These are phyloP conservation scores for Synchiropus splendidus DNA, from an alignment of 2,113 vertebrate genomes.

Conservation along the genomic window DNA sequence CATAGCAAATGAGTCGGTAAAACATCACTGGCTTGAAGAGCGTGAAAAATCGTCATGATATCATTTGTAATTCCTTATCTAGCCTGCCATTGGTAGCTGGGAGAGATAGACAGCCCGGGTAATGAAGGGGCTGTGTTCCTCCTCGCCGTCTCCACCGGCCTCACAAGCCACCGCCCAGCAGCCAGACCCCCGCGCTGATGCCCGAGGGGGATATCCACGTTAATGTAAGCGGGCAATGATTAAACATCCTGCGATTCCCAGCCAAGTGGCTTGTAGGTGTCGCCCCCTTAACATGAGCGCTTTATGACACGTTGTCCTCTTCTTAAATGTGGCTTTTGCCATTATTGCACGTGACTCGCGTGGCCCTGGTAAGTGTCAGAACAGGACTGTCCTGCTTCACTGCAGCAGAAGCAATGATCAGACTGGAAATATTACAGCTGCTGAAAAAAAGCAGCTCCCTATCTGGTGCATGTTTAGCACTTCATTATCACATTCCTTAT, in stretches of 20 bases:
- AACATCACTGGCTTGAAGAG: conserved; percentile 75
- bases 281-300: conserved; percentile 43
- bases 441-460: background rate
- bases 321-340: conserved; percentile 35
- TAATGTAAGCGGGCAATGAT: conserved; percentile 65
- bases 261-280: conserved; percentile 54
- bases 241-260: conserved; percentile 47
- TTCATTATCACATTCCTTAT: background rate
- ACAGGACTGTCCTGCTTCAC: conserved; percentile 19
- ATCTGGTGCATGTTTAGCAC: background rate
- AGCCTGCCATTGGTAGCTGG: conserved; percentile 37
- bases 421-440: conserved; percentile 2
- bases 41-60: conserved; percentile 72
- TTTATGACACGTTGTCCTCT: conserved; percentile 58
- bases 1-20: conserved; percentile 77
- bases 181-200: conserved; percentile 25
- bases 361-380: conserved; percentile 41
- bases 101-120: conserved; percentile 16
- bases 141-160: conserved; percentile 20
- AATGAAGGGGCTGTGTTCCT: conserved; percentile 37
- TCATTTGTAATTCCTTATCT: conserved; percentile 71
- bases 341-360: conserved; percentile 36
- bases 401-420: conserved; percentile 7
- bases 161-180: background rate
- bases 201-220: conserved; percentile 32